A percentile compares a stretch with the other conserved stretches of the same genome.
phyloP scores from a whole-genome alignment of 2,888 invertebrate genomes.

The Notocelia uddmanniana region DNA sequence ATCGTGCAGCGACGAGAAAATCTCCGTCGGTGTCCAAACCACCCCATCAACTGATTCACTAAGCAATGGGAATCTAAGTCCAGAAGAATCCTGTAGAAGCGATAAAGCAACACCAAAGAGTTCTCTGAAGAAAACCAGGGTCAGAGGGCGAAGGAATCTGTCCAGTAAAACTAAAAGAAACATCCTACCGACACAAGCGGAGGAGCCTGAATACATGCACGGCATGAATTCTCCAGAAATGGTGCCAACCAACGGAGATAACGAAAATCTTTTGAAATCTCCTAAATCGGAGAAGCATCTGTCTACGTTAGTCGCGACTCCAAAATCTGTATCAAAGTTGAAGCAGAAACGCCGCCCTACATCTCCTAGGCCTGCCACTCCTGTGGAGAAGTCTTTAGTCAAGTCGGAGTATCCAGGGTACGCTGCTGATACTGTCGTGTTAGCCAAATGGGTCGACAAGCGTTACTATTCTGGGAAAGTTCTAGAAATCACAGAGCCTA shows the following conservation, averaged over 20 bases:
- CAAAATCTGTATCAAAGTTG: constrained; percentile 76
- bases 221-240: constrained; percentile 83
- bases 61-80: constrained; percentile 79
- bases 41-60: constrained; percentile 64
- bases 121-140: constrained; percentile 77
- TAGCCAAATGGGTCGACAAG: constrained; percentile 89
- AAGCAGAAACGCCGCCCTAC: constrained; percentile 76
- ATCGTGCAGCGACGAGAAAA: constrained; percentile 71
- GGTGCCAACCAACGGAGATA: constrained; percentile 75
- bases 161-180: constrained; percentile 78
- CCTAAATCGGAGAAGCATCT: constrained; percentile 76
- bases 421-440: constrained; percentile 80
- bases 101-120: constrained; percentile 83
- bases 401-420: constrained; percentile 75
- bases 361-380: constrained; percentile 77
- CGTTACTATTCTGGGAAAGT: constrained; percentile 89
- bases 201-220: constrained; percentile 78
- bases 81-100: constrained; percentile 73
- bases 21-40: constrained; percentile 76
- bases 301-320: constrained; percentile 70
- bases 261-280: constrained; percentile 66
- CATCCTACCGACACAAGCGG: constrained; percentile 74
- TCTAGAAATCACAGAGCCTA: constrained; percentile 82
- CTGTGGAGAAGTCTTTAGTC: constrained; percentile 69
- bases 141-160: constrained; percentile 77